phyloP scores from a whole-genome alignment of 1,140 invertebrate species.

The Drosophila ficusphila region DNA sequence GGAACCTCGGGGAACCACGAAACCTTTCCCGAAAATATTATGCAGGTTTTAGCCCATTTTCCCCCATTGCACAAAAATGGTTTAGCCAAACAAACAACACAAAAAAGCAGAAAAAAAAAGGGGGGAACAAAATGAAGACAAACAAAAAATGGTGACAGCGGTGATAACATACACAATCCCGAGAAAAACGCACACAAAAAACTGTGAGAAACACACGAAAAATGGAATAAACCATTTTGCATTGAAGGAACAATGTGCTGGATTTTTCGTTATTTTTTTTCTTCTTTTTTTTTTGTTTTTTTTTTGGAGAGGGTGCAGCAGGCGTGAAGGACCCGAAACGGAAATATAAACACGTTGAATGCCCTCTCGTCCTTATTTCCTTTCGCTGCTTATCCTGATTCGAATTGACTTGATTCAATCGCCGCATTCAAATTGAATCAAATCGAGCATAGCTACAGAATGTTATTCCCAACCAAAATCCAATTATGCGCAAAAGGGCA shows the following conservation, averaged over 20 bases:
- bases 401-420: conserved; percentile 29
- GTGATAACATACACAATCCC: conserved; percentile 63
- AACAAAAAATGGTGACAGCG: conserved; percentile 70
- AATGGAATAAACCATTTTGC: conserved; percentile 15
- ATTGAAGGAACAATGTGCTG: conserved; percentile 21
- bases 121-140: conserved; percentile 36
- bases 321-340: conserved; percentile 13
- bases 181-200: background rate
- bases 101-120: conserved; percentile 2
- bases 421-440: conserved; percentile 15
- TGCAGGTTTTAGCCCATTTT: conserved; percentile 46
- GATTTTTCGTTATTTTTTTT: too few relatives aligned
- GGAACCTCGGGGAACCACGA: background rate
- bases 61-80: conserved; percentile 5
- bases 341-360: conserved; percentile 27
- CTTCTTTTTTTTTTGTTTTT: background rate
- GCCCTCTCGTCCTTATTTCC: conserved; percentile 1
- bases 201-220: background rate
- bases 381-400: conserved; percentile 6
- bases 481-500: background rate
- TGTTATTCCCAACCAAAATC: conserved; percentile 6
- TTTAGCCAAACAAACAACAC: conserved; percentile 39
- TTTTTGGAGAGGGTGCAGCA: background rate
- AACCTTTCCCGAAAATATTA: conserved; percentile 51
- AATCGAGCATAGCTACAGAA: background rate